Conservation (phyloP, 2,888 invertebrate species). For the Epirrhoe tristata region DNA sequence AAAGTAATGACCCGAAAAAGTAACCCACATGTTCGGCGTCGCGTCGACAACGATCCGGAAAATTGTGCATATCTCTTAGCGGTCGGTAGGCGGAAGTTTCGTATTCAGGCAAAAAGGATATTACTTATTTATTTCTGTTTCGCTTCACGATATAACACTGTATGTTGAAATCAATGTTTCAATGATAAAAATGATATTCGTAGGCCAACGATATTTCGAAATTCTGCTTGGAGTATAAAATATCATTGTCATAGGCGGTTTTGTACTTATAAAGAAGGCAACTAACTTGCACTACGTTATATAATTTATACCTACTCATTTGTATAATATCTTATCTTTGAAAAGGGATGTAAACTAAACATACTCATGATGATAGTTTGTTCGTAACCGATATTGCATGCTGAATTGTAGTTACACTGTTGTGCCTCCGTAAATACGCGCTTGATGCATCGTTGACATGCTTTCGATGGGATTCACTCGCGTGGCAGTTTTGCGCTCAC, state of each 20-base stretch:
- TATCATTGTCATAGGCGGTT: background rate
- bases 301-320: too few relatives aligned
- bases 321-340: too few relatives aligned
- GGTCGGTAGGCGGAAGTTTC: conserved; percentile 35
- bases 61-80: conserved; percentile 45
- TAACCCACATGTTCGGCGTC: conserved; percentile 42
- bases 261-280: background rate
- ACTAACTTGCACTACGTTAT: too few relatives aligned
- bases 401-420: conserved; percentile 24
- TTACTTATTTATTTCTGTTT: conserved; percentile 36
- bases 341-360: background rate
- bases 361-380: conserved; percentile 1
- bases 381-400: conserved; percentile 5
- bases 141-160: conserved; percentile 19
- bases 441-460: conserved; percentile 65
- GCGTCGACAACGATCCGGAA: conserved; percentile 41
- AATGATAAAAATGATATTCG: background rate
- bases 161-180: background rate
- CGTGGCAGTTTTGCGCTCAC: conserved; percentile 66
- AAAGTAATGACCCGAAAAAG: conserved; percentile 36
- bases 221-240: background rate
- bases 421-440: conserved; percentile 50
- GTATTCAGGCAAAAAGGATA: conserved; percentile 25
- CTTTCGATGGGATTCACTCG: conserved; percentile 60
- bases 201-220: background rate